phyloP scores from a whole-genome alignment of 2,888 invertebrate species.

The Hymenopus coronatus region DNA sequence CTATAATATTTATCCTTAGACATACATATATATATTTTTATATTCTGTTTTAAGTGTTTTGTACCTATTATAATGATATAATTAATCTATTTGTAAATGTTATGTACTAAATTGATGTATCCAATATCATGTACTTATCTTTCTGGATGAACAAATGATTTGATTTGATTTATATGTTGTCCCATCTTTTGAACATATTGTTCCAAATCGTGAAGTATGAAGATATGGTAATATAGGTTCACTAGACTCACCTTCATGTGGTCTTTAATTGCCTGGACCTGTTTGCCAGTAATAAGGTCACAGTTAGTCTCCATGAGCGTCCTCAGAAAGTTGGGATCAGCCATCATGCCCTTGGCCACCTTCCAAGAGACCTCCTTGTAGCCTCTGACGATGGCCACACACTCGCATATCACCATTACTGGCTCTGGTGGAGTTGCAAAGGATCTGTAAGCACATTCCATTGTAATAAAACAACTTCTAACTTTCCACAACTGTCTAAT shows the following conservation, averaged over 20 bases:
- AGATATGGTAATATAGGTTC: no score
- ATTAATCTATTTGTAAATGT: no score
- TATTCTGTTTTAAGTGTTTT: no score
- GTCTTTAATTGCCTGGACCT: conserved; percentile 66
- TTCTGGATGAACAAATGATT: no score
- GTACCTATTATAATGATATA: no score
- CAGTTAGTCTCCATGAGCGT: conserved; percentile 84
- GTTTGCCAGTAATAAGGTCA: conserved; percentile 68
- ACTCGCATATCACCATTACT: conserved; percentile 87
- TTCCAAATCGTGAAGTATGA: no score
- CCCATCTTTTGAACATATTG: no score
- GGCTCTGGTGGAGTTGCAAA: conserved; percentile 89
- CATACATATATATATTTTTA: no score
- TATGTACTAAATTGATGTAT: no score
- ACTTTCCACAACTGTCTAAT: neutral
- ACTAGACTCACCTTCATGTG: conserved; percentile 66
- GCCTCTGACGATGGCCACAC: conserved; percentile 80
- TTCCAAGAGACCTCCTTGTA: conserved; percentile 87
- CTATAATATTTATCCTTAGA: no score
- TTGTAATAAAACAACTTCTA: neutral
- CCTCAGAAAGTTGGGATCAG: conserved; percentile 79
- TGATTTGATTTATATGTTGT: no score
- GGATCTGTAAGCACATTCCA: conserved; percentile 56
- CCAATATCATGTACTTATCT: no score
- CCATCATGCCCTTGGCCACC: conserved; percentile 88